Conservation (phyloP, 1,140 invertebrate species). For the Achatina immaculata region DNA sequence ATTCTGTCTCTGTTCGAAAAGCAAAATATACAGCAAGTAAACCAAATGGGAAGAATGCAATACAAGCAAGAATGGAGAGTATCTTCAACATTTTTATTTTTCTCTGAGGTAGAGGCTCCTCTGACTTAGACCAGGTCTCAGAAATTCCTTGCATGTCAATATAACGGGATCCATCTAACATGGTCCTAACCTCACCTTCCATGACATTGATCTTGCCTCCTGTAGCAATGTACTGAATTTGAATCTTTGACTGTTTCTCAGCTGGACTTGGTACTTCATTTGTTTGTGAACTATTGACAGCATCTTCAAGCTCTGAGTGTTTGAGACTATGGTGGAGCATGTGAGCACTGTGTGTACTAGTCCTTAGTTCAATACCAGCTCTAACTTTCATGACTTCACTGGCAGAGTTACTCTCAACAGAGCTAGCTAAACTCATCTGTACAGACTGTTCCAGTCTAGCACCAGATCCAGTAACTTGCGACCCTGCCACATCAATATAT, state of each 20-base stretch:
- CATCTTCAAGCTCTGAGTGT: neutral
- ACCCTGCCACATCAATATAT: neutral
- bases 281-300: neutral
- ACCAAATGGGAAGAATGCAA: constrained; percentile 59
- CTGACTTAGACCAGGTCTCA: constrained; percentile 19
- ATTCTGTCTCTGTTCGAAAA: constrained; percentile 51
- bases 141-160: constrained; percentile 42
- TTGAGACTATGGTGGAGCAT: neutral
- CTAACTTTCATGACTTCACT: neutral
- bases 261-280: neutral
- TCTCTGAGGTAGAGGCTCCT: constrained; percentile 44
- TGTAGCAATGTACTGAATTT: constrained; percentile 38
- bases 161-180: constrained; percentile 27
- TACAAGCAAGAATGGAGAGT: constrained; percentile 45
- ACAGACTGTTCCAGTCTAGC: too few relatives aligned
- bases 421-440: neutral
- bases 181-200: constrained; percentile 41
- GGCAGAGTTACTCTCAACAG: neutral
- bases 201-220: constrained; percentile 38
- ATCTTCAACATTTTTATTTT: constrained; percentile 47
- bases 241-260: neutral
- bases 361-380: neutral
- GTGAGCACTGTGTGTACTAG: neutral
- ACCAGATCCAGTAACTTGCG: too few relatives aligned
- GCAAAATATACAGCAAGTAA: constrained; percentile 54